Evolutionary conservation across 2,113 vertebrate genomes (phyloP).

Genomic region (Phainopepla nitens): DNA sequence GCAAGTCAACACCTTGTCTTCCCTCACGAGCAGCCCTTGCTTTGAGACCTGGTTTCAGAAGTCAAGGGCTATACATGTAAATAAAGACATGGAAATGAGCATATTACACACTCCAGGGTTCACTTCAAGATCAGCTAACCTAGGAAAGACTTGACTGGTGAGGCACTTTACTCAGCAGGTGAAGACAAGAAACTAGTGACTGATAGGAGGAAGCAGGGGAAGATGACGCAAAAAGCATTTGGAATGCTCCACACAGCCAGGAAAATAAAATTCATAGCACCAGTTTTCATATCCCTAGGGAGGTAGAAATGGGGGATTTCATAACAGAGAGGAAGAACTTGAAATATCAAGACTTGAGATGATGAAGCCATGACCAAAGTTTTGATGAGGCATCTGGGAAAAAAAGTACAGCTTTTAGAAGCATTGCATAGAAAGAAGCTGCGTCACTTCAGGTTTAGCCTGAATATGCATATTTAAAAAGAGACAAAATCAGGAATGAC

Average conservation of each 20-base stretch:
- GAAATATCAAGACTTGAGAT: background rate
- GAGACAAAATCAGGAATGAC: constrained; percentile 41
- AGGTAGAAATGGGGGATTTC: background rate
- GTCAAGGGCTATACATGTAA: background rate
- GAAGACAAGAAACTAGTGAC: background rate
- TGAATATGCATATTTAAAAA: constrained; percentile 23
- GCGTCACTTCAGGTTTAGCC: constrained; percentile 39
- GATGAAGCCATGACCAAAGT: background rate
- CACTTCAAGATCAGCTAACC: background rate
- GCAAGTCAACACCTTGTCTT: background rate
- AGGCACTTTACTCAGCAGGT: background rate
- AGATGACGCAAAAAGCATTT: background rate
- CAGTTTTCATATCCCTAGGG: background rate
- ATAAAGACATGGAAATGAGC: background rate
- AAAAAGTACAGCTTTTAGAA: background rate
- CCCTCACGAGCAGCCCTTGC: background rate
- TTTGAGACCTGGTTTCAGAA: background rate
- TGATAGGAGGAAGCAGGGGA: background rate
- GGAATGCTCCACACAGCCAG: background rate
- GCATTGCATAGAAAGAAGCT: background rate
- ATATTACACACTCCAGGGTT: background rate
- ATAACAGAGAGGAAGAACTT: background rate
- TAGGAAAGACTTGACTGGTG: background rate
- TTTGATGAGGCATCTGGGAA: background rate
- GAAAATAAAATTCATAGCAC: background rate